Percentiles rank a stretch among this genome's conserved stretches.
phyloP scores from a whole-genome alignment of 2,797 vertebrate genomes.

The Eulemur coronatus region DNA sequence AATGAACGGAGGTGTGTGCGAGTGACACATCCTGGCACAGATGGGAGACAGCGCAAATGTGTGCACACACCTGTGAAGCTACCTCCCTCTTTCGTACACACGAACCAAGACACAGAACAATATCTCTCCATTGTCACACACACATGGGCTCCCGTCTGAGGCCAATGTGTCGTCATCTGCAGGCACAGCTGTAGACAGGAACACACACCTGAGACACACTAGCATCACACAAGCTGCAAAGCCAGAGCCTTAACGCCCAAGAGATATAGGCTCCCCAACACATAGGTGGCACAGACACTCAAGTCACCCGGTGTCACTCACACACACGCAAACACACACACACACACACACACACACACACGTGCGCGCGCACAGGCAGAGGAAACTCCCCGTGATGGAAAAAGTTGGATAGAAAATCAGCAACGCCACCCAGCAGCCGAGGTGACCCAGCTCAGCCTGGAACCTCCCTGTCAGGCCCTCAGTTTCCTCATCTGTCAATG shows the following conservation, averaged over 20 bases:
- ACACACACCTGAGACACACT: background rate
- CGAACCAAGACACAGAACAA: background rate
- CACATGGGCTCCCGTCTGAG: background rate
- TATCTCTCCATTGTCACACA: background rate
- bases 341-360: too few relatives aligned
- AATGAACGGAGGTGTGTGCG: background rate
- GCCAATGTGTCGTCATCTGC: background rate
- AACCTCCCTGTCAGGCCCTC: background rate
- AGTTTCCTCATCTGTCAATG: slow-evolving; percentile 50
- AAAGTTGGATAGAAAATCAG: background rate
- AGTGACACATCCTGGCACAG: background rate
- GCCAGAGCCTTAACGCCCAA: background rate
- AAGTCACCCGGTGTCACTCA: background rate
- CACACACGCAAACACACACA: too few relatives aligned
- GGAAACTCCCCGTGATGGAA: background rate
- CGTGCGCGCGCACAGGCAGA: background rate
- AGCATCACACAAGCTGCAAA: background rate
- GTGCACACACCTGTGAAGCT: background rate
- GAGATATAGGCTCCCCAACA: background rate
- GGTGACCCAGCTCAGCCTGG: slow-evolving; percentile 15
- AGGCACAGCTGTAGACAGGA: background rate
- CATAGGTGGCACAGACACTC: background rate
- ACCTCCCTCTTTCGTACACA: background rate
- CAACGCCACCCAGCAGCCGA: background rate
- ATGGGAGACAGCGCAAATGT: background rate